Evolutionary conservation across 2,113 vertebrate genomes (phyloP).

Genomic region (Saccopteryx bilineata): DNA sequence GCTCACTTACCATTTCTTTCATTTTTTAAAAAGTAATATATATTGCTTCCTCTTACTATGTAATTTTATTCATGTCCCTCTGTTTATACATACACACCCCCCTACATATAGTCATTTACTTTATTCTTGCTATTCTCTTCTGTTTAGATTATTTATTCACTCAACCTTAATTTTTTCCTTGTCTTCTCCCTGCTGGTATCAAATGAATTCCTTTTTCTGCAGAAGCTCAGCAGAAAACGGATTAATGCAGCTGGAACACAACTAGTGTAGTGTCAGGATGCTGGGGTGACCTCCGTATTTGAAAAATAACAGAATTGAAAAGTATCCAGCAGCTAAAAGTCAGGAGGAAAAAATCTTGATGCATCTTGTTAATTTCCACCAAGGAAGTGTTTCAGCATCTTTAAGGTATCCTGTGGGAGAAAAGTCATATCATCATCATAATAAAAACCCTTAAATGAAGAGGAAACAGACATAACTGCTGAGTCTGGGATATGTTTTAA

Average conservation of each 20-base stretch:
- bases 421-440: not conserved
- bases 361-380: conserved; percentile 75
- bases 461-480: conserved; percentile 69
- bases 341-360: conserved; percentile 34
- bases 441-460: conserved; percentile 55
- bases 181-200: conserved; percentile 83
- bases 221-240: conserved; percentile 83
- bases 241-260: conserved; percentile 80
- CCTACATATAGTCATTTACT: conserved; percentile 39
- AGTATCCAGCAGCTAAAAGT: conserved; percentile 77
- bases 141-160: conserved; percentile 82
- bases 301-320: conserved; percentile 72
- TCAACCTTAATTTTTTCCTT: conserved; percentile 84
- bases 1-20: not conserved
- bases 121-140: conserved; percentile 79
- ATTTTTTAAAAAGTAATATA: not conserved
- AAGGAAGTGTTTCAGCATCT: conserved; percentile 67
- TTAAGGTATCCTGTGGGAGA: not conserved
- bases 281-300: conserved; percentile 76
- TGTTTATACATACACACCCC: not conserved
- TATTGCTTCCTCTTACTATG: not conserved
- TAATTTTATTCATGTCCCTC: not conserved
- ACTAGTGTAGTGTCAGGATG: conserved; percentile 61
- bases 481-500: conserved; percentile 67
- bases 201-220: conserved; percentile 85